phyloP scores from a whole-genome alignment of 2,797 vertebrate genomes.

The Eptatretus atami region DNA sequence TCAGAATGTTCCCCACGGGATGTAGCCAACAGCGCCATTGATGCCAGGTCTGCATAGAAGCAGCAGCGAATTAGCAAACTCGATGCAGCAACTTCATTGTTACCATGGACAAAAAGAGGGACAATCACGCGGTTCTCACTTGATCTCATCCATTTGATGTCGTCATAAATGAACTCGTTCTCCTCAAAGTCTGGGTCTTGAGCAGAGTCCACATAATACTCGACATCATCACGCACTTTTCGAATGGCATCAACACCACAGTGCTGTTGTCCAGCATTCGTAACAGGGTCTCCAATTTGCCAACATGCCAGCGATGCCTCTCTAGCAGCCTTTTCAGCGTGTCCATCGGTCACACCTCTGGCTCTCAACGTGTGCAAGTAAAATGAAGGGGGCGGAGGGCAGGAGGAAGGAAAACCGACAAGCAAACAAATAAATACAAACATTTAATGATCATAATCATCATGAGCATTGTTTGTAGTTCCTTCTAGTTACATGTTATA shows the following conservation, averaged over 20 bases:
- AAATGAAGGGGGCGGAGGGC: not conserved
- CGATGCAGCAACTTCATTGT: no score
- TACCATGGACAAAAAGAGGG: no score
- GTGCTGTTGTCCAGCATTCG: slow-evolving; percentile 87
- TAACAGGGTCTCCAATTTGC: slow-evolving; percentile 71
- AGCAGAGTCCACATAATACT: slow-evolving; percentile 76
- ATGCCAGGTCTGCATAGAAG: slow-evolving; percentile 13
- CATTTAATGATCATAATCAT: no score
- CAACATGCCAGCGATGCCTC: slow-evolving; percentile 56
- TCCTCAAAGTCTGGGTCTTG: slow-evolving; percentile 82
- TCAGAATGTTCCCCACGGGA: slow-evolving; percentile 48
- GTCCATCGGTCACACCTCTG: slow-evolving; percentile 78
- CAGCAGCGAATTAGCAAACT: no score
- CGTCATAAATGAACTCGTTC: slow-evolving; percentile 72
- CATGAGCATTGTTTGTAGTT: no score
- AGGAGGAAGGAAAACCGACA: not conserved
- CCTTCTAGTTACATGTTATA: no score
- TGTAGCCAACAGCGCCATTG: slow-evolving; percentile 47
- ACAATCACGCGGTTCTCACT: slow-evolving; percentile 13
- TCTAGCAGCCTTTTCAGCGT: slow-evolving; percentile 57
- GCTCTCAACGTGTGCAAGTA: slow-evolving; percentile 5
- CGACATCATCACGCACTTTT: slow-evolving; percentile 79
- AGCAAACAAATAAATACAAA: no score
- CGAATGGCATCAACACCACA: slow-evolving; percentile 48
- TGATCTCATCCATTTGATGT: slow-evolving; percentile 74